A percentile compares a stretch with the other conserved stretches of the same genome.
Evolutionary conservation across 2,113 vertebrate species (phyloP).

Genomic region (Ranitomeya variabilis): DNA sequence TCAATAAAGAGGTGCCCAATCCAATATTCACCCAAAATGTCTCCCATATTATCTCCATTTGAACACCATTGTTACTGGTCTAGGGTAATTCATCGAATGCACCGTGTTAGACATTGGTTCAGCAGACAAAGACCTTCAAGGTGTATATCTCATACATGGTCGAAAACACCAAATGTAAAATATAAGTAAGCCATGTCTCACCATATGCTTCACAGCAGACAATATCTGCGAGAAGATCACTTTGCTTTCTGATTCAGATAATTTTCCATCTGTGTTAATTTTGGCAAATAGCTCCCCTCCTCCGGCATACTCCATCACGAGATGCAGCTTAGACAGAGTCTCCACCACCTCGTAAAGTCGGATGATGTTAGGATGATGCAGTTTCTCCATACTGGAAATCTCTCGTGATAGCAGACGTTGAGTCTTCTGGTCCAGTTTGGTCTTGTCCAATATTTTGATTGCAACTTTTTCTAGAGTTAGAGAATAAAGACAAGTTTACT

Average conservation of each 20-base stretch:
- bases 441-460: slow-evolving; percentile 98
- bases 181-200: slow-evolving; percentile 64
- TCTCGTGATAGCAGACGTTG: slow-evolving; percentile 90
- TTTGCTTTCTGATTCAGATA: slow-evolving; percentile 87
- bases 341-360: slow-evolving; percentile 98
- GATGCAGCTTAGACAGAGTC: slow-evolving; percentile 88
- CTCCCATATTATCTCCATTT: background rate
- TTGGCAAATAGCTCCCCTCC: slow-evolving; percentile 96
- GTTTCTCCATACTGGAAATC: slow-evolving; percentile 97
- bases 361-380: slow-evolving; percentile 95
- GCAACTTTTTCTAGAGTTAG: slow-evolving; percentile 89
- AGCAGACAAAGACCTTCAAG: background rate
- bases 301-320: slow-evolving; percentile 94
- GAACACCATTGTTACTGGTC: background rate
- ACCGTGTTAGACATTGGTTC: background rate
- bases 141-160: background rate
- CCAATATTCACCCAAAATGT: background rate
- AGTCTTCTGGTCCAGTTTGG: slow-evolving; percentile 93
- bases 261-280: slow-evolving; percentile 88
- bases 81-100: background rate
- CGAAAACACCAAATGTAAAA: background rate
- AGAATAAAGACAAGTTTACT: background rate
- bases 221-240: slow-evolving; percentile 93
- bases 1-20: background rate
- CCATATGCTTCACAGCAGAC: slow-evolving; percentile 97